Conservation (phyloP, 2,888 invertebrate species). For the Lepetodrilus schrolli region DNA sequence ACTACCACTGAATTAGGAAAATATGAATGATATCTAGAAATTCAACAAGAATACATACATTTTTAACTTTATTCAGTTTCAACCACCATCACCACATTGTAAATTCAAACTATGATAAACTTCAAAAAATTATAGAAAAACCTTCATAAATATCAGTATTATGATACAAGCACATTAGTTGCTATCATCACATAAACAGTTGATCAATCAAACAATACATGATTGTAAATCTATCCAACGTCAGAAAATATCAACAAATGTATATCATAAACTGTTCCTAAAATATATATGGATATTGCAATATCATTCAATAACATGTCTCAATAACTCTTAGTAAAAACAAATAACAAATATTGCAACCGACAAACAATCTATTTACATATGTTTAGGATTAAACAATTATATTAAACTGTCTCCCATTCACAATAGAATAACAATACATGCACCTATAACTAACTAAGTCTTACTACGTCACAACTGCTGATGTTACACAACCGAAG, state of each 20-base stretch:
- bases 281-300: neutral
- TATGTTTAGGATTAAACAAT: neutral
- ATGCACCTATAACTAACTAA: neutral
- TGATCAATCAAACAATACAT: no score
- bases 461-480: no score
- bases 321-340: neutral
- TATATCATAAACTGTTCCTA: neutral
- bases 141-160: no score
- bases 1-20: no score
- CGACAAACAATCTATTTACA: neutral
- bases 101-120: no score
- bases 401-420: neutral
- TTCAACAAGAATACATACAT: no score
- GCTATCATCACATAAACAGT: no score
- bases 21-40: no score
- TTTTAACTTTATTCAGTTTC: no score
- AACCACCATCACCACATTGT: no score
- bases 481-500: neutral
- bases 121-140: no score
- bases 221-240: constrained; percentile 15
- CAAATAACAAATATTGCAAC: neutral
- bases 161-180: no score
- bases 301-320: neutral
- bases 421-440: neutral
- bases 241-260: neutral